Conservation (phyloP, 2,888 invertebrate species). For the Germaria angustata region DNA sequence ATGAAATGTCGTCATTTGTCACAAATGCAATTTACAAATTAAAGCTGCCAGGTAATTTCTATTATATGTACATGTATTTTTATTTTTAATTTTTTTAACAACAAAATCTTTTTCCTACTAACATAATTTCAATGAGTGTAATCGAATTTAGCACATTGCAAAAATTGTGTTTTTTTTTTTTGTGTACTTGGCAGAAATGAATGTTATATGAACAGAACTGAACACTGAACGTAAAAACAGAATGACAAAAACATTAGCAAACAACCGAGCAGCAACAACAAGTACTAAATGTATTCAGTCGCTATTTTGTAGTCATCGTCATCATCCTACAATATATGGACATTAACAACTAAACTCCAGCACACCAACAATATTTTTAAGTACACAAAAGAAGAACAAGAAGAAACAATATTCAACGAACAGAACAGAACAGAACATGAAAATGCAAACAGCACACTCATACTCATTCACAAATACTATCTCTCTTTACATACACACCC, state of each 20-base stretch:
- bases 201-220: conserved; percentile 42
- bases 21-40: too few relatives aligned
- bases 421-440: conserved; percentile 30
- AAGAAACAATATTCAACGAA: conserved; percentile 29
- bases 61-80: too few relatives aligned
- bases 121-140: too few relatives aligned
- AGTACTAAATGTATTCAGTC: conserved; percentile 33
- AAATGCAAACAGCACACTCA: conserved; percentile 13
- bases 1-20: too few relatives aligned
- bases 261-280: conserved; percentile 10
- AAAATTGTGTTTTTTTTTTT: conserved; percentile 29
- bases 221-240: conserved; percentile 38
- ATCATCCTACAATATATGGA: conserved; percentile 25
- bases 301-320: conserved; percentile 11
- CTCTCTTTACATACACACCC: conserved; percentile 22
- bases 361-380: conserved; percentile 52
- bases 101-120: too few relatives aligned
- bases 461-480: not conserved
- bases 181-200: conserved; percentile 41
- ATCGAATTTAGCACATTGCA: conserved; percentile 31
- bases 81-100: too few relatives aligned
- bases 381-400: conserved; percentile 48
- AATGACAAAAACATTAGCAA: conserved; percentile 33
- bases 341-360: conserved; percentile 50
- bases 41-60: not conserved